Evolutionary conservation across 2,888 invertebrate genomes (phyloP).

Genomic region (Enoplolaimus lenunculus): DNA sequence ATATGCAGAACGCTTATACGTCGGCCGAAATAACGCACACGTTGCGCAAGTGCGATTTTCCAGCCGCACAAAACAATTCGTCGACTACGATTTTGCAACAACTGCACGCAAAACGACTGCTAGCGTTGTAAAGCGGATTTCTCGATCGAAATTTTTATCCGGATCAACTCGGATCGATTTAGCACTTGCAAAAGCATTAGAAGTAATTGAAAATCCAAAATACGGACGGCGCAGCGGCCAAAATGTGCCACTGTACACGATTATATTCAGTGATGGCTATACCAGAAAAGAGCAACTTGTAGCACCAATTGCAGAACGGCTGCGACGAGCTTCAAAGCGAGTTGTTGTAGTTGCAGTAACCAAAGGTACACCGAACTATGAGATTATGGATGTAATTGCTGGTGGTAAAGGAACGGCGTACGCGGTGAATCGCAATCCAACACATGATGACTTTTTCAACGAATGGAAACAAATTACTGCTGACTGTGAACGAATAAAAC

Average conservation of each 20-base stretch:
- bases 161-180: neutral
- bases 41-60: slow-evolving; percentile 2
- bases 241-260: too few species aligned
- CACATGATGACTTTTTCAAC: neutral
- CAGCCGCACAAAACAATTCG: neutral
- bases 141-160: neutral
- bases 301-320: too few species aligned
- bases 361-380: neutral
- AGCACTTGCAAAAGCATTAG: neutral
- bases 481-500: too few species aligned
- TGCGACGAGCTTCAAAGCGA: too few species aligned
- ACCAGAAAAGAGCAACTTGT: too few species aligned
- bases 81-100: neutral
- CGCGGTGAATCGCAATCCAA: neutral
- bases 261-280: too few species aligned
- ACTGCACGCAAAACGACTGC: neutral
- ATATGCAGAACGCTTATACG: neutral
- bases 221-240: too few species aligned
- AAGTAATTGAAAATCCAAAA: neutral
- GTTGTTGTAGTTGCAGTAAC: neutral
- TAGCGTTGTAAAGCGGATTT: neutral
- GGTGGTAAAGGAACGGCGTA: neutral
- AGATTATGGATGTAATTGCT: neutral
- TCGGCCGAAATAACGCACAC: neutral
- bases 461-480: neutral